Percentiles rank a stretch among this genome's conserved stretches.
phyloP scores from a whole-genome alignment of 2,797 vertebrate species.

The Neoniphon sammara region DNA sequence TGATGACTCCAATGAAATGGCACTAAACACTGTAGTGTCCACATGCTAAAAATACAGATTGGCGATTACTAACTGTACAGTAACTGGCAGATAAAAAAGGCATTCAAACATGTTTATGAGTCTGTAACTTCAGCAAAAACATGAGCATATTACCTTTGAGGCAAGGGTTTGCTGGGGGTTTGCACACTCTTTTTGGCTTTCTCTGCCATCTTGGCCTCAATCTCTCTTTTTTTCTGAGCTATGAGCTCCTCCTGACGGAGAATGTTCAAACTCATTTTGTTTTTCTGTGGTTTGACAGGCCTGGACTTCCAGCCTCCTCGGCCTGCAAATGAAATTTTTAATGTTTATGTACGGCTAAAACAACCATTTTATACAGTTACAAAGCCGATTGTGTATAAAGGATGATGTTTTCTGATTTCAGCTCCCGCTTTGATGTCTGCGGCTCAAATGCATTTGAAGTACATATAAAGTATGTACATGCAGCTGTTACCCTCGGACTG shows the following conservation, averaged over 20 bases:
- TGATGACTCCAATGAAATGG: not conserved
- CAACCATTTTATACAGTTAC: not conserved
- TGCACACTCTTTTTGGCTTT: slow-evolving; percentile 83
- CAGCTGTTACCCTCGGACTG: no score
- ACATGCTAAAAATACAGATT: not conserved
- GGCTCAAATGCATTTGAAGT: no score
- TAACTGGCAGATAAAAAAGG: not conserved
- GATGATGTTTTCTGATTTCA: not conserved
- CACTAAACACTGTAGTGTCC: no score
- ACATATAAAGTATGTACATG: no score
- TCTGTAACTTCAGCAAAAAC: not conserved
- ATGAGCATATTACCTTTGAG: slow-evolving; percentile 75
- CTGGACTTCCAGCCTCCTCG: slow-evolving; percentile 89
- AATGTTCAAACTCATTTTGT: slow-evolving; percentile 91
- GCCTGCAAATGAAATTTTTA: slow-evolving; percentile 73
- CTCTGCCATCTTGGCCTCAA: slow-evolving; percentile 92
- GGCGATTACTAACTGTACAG: not conserved
- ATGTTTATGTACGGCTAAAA: not conserved
- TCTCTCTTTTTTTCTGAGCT: slow-evolving; percentile 95
- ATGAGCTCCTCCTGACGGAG: slow-evolving; percentile 95
- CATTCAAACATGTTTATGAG: not conserved
- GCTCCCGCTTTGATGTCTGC: no score
- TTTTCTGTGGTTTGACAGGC: slow-evolving; percentile 82
- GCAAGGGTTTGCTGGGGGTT: slow-evolving; percentile 76
- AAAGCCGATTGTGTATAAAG: not conserved